These are phyloP conservation scores for Sminthopsis crassicaudata DNA, from an alignment of 2,113 vertebrate species.

Conservation along the genomic window DNA sequence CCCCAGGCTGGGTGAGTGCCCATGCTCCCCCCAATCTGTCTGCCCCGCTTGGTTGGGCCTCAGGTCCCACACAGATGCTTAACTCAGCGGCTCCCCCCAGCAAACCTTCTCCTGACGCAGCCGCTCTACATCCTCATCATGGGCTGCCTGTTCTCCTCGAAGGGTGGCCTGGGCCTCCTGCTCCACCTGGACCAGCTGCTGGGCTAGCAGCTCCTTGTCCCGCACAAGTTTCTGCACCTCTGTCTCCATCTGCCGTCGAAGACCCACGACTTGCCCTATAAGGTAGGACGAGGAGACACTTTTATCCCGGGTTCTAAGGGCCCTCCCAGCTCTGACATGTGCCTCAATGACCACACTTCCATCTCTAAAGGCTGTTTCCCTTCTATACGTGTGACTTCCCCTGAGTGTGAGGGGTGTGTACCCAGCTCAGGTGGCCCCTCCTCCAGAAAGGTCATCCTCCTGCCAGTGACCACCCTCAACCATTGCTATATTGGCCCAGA, in stretches of 20 bases:
- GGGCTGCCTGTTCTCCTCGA: slow-evolving; percentile 83
- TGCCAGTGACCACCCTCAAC: not conserved
- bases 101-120: slow-evolving; percentile 90
- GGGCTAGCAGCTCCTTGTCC: slow-evolving; percentile 85
- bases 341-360: not conserved
- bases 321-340: not conserved
- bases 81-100: not conserved
- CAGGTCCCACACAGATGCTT: not conserved
- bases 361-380: not conserved
- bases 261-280: slow-evolving; percentile 85
- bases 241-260: slow-evolving; percentile 82
- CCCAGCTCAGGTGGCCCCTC: not conserved
- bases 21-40: not conserved
- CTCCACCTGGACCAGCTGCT: slow-evolving; percentile 82
- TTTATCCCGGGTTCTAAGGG: too few relatives aligned
- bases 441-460: not conserved
- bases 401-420: not conserved
- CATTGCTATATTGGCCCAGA: not conserved
- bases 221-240: slow-evolving; percentile 81
- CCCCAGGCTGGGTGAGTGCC: not conserved
- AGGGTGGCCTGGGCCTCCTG: slow-evolving; percentile 87
- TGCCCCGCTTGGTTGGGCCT: not conserved
- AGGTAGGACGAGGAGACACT: not conserved
- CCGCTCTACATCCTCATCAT: slow-evolving; percentile 88
- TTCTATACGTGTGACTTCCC: not conserved